Evolutionary conservation across 1,140 invertebrate species (phyloP), one percentile per base, ranked within the genome.

Genomic region (Nasonia vitripennis): DNA sequence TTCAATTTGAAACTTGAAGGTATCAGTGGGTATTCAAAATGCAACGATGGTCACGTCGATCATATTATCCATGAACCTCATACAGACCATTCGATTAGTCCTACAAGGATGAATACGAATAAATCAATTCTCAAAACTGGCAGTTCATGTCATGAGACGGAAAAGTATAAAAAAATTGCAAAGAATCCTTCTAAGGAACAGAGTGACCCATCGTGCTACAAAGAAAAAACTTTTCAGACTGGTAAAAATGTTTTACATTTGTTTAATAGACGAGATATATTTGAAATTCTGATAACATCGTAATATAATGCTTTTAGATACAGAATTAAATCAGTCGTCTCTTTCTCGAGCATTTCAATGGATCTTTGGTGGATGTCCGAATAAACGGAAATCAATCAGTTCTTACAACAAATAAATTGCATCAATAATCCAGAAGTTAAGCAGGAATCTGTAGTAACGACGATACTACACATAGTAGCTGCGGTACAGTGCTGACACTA

Each of bases 371-470:
- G 68, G 68, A 34, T 31, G 68, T 34, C 68, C 68, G 2, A 70
- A 27, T 71, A 71, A 31, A 34, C 34, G 12, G 31, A 34, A 71
- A 31, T 71, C 68, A 17, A 12, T n/a, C 31, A 71, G 23, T 34
- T 71, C 11, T 5, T 10, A 34, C 27, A 14, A 31, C 0, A 23
- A 71, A 71, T 12, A 5, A 27, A 71, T 34, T 9, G 4, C 27
- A 3, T 31, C 17, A 11, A 71, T 71, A 27, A n/a, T 67, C 0
- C 62, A 67, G 62, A 67, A 45, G 20, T 20, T 45, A 71, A 48
- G 41, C 51, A 81, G 79, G 34, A 20, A 4, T 51, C 79, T 81
- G 14, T 45, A 71, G 17, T 81, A 81, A 9, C 79, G 23, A 73
- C 79, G 12, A 71, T 17, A 9, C 55, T 55, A 17, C 6, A 62